These are phyloP conservation scores for Cochlearius cochlearius DNA, from an alignment of 2,113 vertebrate genomes.

Conservation along the genomic window DNA sequence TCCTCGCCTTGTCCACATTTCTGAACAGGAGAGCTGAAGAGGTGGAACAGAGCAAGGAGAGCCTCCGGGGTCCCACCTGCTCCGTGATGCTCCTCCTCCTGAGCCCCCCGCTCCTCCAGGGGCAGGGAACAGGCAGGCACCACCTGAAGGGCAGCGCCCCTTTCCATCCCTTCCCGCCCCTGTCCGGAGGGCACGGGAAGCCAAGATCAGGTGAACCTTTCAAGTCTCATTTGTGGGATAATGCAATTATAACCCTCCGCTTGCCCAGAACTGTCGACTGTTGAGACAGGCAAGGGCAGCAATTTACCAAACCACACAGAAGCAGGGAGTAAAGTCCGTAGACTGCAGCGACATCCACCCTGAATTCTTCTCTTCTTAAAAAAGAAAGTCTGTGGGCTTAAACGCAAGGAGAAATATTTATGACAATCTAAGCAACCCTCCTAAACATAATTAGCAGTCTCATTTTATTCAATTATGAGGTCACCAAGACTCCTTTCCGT, in stretches of 20 bases:
- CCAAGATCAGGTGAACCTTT: neutral
- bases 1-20: fast-evolving
- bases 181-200: neutral
- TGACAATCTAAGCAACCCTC: neutral
- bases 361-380: neutral
- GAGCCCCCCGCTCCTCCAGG: fast-evolving
- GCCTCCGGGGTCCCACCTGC: fast-evolving
- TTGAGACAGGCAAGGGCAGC: neutral
- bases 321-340: neutral
- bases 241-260: neutral
- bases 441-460: constrained; percentile 19
- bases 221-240: neutral
- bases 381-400: constrained; percentile 11
- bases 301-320: neutral
- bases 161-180: neutral
- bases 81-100: neutral
- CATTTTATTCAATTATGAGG: constrained; percentile 10
- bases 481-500: neutral
- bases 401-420: neutral
- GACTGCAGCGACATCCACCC: neutral
- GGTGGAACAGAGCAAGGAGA: neutral
- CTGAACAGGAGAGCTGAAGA: neutral
- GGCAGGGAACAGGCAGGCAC: neutral
- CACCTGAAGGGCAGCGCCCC: neutral
- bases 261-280: neutral